A percentile compares a stretch with the other conserved stretches of the same genome.
Evolutionary conservation across 1,140 invertebrate genomes (phyloP).

Genomic region (Archegozetes longisetosus): DNA sequence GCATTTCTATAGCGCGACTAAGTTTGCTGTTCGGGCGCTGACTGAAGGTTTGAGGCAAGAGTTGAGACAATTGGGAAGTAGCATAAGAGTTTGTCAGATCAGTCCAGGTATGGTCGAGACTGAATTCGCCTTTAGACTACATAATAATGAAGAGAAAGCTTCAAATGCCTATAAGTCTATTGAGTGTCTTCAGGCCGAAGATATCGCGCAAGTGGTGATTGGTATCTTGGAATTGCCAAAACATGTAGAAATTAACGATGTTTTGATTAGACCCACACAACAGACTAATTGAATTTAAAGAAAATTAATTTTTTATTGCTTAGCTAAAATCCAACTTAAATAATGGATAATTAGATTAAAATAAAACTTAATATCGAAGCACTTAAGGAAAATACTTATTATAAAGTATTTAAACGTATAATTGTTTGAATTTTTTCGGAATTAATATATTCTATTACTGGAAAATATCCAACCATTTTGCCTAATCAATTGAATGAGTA

Average conservation of each 20-base stretch:
- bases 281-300: constrained; percentile 10
- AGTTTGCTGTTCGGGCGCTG: constrained; percentile 17
- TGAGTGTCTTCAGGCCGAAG: constrained; percentile 12
- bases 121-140: constrained; percentile 30
- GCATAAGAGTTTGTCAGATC: constrained; percentile 24
- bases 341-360: too few relatives aligned
- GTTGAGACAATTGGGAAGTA: not conserved
- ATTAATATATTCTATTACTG: too few relatives aligned
- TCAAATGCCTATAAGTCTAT: constrained; percentile 24
- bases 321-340: too few relatives aligned
- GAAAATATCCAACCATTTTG: too few relatives aligned
- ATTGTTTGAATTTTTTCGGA: too few relatives aligned
- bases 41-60: constrained; percentile 17
- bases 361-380: too few relatives aligned
- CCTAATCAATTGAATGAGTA: too few relatives aligned
- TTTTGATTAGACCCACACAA: constrained; percentile 14
- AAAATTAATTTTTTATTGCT: too few relatives aligned
- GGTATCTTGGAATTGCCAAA: constrained; percentile 12
- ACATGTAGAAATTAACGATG: constrained; percentile 20
- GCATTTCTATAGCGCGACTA: constrained; percentile 18
- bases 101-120: constrained; percentile 41
- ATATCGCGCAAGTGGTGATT: constrained; percentile 16
- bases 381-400: too few relatives aligned
- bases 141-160: constrained; percentile 18
- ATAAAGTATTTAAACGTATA: too few relatives aligned